A percentile compares a stretch with the other conserved stretches of the same genome.
phyloP scores from a whole-genome alignment of 2,888 invertebrate species.

The Xestia sexstrigata region DNA sequence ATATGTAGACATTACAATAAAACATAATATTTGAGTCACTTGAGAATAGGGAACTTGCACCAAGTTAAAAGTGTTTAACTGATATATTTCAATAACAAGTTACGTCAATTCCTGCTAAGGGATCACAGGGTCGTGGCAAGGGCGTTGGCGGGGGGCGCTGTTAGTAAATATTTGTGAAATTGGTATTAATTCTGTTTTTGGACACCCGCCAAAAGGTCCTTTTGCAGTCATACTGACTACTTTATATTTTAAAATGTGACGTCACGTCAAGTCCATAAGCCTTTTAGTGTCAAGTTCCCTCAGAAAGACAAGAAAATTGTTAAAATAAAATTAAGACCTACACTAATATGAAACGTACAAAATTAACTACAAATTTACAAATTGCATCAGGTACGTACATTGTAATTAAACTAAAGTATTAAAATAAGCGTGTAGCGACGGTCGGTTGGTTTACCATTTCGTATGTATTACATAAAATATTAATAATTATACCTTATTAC shows the following conservation, averaged over 20 bases:
- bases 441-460: slow-evolving; percentile 68
- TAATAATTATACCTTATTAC: slow-evolving; percentile 56
- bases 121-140: background rate
- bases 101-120: background rate
- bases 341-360: slow-evolving; percentile 75
- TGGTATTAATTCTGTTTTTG: background rate
- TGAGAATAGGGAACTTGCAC: slow-evolving; percentile 36
- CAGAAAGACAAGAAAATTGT: slow-evolving; percentile 73
- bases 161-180: background rate
- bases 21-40: slow-evolving; percentile 70
- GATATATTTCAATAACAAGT: background rate
- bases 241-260: background rate
- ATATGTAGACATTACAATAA: slow-evolving; percentile 66
- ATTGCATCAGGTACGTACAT: slow-evolving; percentile 86
- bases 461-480: slow-evolving; percentile 49
- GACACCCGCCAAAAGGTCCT: background rate
- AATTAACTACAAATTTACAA: slow-evolving; percentile 83
- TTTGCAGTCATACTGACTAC: background rate
- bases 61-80: background rate
- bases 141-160: background rate
- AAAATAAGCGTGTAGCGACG: slow-evolving; percentile 76
- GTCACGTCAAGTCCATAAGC: background rate
- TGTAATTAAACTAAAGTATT: slow-evolving; percentile 77
- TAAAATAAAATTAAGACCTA: slow-evolving; percentile 72
- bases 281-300: slow-evolving; percentile 57